These are phyloP conservation scores for Ennomos quercinarius DNA, from an alignment of 2,888 invertebrate species.

Conservation along the genomic window DNA sequence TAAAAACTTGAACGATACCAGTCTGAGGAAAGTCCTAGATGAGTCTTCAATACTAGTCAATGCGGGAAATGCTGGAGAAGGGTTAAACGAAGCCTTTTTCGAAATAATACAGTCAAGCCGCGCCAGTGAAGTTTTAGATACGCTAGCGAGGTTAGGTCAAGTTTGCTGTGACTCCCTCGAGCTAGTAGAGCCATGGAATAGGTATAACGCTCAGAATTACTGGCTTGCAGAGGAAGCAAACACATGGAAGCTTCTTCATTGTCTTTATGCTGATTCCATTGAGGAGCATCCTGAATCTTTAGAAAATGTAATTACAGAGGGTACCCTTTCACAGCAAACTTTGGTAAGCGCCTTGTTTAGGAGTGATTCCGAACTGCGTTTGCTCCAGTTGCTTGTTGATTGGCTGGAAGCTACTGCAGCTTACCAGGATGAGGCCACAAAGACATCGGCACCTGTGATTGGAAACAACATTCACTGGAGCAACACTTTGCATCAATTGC, in stretches of 20 bases:
- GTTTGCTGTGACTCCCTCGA: constrained; percentile 87
- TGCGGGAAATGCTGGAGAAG: constrained; percentile 64
- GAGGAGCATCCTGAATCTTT: constrained; percentile 84
- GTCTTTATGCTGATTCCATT: constrained; percentile 93
- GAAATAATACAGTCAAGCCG: constrained; percentile 77
- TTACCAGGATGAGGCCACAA: constrained; percentile 89
- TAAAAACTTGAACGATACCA: constrained; percentile 77
- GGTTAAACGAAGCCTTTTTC: constrained; percentile 75
- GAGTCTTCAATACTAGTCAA: constrained; percentile 71
- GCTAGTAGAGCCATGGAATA: constrained; percentile 78
- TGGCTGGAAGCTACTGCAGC: constrained; percentile 96
- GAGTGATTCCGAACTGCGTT: constrained; percentile 85
- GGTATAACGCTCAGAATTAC: constrained; percentile 75
- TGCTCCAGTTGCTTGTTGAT: constrained; percentile 94
- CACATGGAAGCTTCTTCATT: constrained; percentile 94
- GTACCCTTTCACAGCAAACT: constrained; percentile 70
- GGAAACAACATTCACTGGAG: constrained; percentile 94
- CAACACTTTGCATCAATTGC: constrained; percentile 93
- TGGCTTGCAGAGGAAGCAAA: constrained; percentile 93
- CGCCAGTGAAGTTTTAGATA: constrained; percentile 84
- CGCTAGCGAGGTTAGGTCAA: constrained; percentile 87
- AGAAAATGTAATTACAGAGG: constrained; percentile 70
- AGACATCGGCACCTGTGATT: constrained; percentile 73
- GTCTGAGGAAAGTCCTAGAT: constrained; percentile 74
- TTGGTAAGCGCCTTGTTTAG: constrained; percentile 72